Conservation (phyloP, 2,113 vertebrate species). For the Onychorhynchus coronatus region DNA sequence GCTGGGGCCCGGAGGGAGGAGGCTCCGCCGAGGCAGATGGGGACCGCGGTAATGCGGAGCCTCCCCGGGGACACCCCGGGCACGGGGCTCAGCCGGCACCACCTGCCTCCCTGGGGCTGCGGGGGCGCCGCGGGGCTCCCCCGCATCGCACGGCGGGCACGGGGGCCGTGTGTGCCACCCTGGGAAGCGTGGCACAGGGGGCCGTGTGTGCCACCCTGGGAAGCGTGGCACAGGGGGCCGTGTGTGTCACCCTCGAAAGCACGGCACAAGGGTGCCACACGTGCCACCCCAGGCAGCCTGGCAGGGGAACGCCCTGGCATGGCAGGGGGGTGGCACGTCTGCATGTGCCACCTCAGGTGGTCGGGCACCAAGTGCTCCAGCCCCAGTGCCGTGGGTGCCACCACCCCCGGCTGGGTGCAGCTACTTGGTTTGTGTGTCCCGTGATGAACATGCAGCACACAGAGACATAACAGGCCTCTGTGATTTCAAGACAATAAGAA, state of each 20-base stretch:
- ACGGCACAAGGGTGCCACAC: accelerated
- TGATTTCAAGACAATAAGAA: background rate
- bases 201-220: background rate
- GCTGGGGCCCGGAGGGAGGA: conserved; percentile 1
- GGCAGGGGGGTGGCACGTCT: background rate
- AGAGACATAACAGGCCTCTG: accelerated
- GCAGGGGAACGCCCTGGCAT: no score
- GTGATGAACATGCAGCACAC: background rate
- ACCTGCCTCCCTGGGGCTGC: background rate
- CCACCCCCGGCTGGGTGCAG: background rate
- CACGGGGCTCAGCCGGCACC: background rate
- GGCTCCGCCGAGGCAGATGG: conserved; percentile 46
- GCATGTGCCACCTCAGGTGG: background rate
- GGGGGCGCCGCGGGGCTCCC: background rate
- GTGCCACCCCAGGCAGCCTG: background rate
- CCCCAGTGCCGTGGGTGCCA: background rate
- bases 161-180: background rate
- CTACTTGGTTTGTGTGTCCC: accelerated
- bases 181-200: background rate
- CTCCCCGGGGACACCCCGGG: background rate
- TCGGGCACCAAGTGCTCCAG: background rate
- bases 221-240: accelerated
- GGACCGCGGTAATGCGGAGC: background rate
- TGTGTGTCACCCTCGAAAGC: background rate
- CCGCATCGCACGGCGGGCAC: background rate